phyloP scores from a whole-genome alignment of 2,888 invertebrate species.

The Pteria penguin region DNA sequence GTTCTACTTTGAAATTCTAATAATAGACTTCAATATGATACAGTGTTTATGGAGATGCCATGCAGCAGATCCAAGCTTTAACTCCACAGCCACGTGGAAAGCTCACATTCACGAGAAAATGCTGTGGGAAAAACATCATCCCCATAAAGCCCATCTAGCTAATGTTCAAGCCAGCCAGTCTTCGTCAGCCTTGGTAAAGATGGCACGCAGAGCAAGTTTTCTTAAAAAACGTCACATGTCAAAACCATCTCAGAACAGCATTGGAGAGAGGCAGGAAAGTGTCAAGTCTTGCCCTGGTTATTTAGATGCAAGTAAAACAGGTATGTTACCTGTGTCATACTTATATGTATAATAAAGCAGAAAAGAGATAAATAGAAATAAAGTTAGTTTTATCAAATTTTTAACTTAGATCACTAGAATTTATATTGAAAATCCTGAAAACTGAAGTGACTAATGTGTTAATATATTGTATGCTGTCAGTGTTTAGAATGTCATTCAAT shows the following conservation, averaged over 20 bases:
- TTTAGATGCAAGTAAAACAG: conserved; percentile 40
- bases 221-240: conserved; percentile 62
- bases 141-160: conserved; percentile 41
- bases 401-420: too few species aligned
- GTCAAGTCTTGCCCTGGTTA: conserved; percentile 50
- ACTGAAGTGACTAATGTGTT: too few species aligned
- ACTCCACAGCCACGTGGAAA: conserved; percentile 88
- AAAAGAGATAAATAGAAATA: too few species aligned
- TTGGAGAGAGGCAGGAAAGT: conserved; percentile 56
- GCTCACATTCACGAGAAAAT: conserved; percentile 83
- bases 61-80: conserved; percentile 88
- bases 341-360: too few species aligned
- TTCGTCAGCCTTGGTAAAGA: conserved; percentile 61
- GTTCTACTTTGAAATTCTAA: too few species aligned
- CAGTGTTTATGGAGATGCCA: conserved; percentile 89
- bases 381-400: too few species aligned
- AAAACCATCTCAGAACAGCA: conserved; percentile 32
- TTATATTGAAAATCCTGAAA: too few species aligned
- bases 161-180: conserved; percentile 26
- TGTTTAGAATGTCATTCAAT: too few species aligned
- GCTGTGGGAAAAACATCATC: conserved; percentile 53
- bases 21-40: too few species aligned
- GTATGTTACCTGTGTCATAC: too few species aligned
- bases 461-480: too few species aligned
- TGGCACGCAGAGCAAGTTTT: conserved; percentile 70